These are phyloP conservation scores for Pristiophorus japonicus DNA, from an alignment of 2,113 vertebrate genomes.

Conservation along the genomic window DNA sequence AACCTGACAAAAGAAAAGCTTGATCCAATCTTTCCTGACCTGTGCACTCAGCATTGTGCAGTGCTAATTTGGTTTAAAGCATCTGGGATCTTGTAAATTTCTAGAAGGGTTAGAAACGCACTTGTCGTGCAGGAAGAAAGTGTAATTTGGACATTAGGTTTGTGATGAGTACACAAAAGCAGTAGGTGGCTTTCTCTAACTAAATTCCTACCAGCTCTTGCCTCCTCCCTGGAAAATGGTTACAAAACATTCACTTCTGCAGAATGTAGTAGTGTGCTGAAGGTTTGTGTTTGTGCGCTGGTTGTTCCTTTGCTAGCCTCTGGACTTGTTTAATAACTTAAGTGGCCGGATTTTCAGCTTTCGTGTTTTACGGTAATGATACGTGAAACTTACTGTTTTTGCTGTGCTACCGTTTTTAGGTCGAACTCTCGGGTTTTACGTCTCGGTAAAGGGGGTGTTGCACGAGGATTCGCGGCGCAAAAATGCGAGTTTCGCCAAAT, in stretches of 20 bases:
- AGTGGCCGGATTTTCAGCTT: too few relatives aligned
- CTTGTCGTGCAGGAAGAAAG: not conserved
- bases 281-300: not conserved
- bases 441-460: too few relatives aligned
- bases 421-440: too few relatives aligned
- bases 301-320: not conserved
- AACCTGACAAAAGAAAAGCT: not conserved
- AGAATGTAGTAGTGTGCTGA: not conserved
- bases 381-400: too few relatives aligned
- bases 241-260: not conserved
- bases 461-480: too few relatives aligned
- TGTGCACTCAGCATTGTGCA: not conserved
- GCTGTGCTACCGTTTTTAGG: too few relatives aligned
- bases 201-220: not conserved
- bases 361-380: too few relatives aligned
- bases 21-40: not conserved
- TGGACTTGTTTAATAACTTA: not conserved
- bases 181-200: not conserved
- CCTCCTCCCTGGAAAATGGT: not conserved
- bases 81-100: not conserved
- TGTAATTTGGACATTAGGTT: not conserved
- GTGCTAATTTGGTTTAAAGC: not conserved
- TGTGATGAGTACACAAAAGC: not conserved
- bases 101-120: not conserved
- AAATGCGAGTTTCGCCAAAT: too few relatives aligned